Evolutionary conservation across 2,113 vertebrate genomes (phyloP).

Genomic region (Oncorhynchus tshawytscha): DNA sequence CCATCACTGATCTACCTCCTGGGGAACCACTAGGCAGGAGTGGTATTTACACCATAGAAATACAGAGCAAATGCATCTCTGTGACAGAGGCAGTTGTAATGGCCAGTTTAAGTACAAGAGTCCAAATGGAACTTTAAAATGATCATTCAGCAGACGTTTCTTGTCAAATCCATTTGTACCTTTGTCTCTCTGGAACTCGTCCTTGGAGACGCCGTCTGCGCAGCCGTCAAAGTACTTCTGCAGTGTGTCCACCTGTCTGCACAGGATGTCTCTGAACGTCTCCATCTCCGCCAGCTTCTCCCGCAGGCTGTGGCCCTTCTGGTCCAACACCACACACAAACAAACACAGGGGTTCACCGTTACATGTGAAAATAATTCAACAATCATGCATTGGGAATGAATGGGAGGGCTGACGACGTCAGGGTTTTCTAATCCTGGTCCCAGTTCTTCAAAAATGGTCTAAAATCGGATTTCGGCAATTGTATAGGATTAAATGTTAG

Average conservation of each 20-base stretch:
- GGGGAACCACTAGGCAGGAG: too few relatives aligned
- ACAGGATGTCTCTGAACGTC: slow-evolving; percentile 94
- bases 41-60: too few relatives aligned
- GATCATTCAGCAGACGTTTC: not conserved
- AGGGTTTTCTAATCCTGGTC: too few relatives aligned
- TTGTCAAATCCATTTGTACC: slow-evolving; percentile 67
- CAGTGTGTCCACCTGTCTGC: slow-evolving; percentile 78
- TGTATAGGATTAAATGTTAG: too few relatives aligned
- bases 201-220: slow-evolving; percentile 89
- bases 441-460: too few relatives aligned
- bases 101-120: not conserved
- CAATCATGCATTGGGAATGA: too few relatives aligned
- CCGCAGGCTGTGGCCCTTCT: slow-evolving; percentile 95
- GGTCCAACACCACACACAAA: slow-evolving; percentile 19
- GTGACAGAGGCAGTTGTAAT: not conserved
- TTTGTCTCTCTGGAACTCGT: slow-evolving; percentile 92
- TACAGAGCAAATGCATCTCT: too few relatives aligned
- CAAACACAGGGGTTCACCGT: not conserved
- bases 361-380: not conserved
- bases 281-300: slow-evolving; percentile 99
- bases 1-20: not conserved
- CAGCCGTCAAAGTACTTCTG: slow-evolving; percentile 79
- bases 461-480: too few relatives aligned
- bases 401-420: too few relatives aligned
- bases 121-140: not conserved